Conservation (phyloP, 2,888 invertebrate genomes). For the Dioctria linearis region DNA sequence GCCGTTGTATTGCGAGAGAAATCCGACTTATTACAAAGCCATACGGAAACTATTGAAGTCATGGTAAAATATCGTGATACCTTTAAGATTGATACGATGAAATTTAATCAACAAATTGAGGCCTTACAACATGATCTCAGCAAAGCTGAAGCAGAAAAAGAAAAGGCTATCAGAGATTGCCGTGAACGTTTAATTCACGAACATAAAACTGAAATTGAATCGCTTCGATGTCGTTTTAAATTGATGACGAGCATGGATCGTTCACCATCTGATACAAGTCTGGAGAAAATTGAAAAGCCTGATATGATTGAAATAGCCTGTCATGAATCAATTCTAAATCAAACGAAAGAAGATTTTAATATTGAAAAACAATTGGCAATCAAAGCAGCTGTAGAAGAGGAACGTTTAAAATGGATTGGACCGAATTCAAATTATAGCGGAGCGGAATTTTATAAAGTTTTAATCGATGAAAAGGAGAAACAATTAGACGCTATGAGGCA, state of each 20-base stretch:
- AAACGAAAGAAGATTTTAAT: slow-evolving; percentile 79
- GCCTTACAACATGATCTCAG: slow-evolving; percentile 65
- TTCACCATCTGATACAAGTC: slow-evolving; percentile 83
- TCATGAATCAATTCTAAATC: slow-evolving; percentile 79
- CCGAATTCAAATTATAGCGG: slow-evolving; percentile 69
- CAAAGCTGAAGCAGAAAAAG: slow-evolving; percentile 65
- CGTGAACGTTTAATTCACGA: slow-evolving; percentile 80
- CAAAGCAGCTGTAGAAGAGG: slow-evolving; percentile 73
- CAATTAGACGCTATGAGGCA: slow-evolving; percentile 78
- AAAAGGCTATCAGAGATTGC: slow-evolving; percentile 78
- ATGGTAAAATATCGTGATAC: slow-evolving; percentile 70
- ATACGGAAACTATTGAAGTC: slow-evolving; percentile 68
- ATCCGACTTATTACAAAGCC: slow-evolving; percentile 53
- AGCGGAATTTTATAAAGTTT: slow-evolving; percentile 77
- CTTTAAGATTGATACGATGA: slow-evolving; percentile 67
- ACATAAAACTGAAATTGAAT: slow-evolving; percentile 85
- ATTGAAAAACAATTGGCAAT: slow-evolving; percentile 75
- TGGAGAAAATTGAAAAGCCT: slow-evolving; percentile 82
- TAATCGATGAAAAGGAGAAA: slow-evolving; percentile 81
- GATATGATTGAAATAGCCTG: slow-evolving; percentile 77
- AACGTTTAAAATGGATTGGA: slow-evolving; percentile 68
- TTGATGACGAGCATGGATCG: slow-evolving; percentile 84
- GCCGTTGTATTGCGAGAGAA: slow-evolving; percentile 65
- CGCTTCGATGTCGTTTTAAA: slow-evolving; percentile 81
- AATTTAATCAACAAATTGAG: slow-evolving; percentile 72